These are phyloP conservation scores for Pseudopodoces humilis DNA, from an alignment of 2,113 vertebrate genomes.

Conservation along the genomic window DNA sequence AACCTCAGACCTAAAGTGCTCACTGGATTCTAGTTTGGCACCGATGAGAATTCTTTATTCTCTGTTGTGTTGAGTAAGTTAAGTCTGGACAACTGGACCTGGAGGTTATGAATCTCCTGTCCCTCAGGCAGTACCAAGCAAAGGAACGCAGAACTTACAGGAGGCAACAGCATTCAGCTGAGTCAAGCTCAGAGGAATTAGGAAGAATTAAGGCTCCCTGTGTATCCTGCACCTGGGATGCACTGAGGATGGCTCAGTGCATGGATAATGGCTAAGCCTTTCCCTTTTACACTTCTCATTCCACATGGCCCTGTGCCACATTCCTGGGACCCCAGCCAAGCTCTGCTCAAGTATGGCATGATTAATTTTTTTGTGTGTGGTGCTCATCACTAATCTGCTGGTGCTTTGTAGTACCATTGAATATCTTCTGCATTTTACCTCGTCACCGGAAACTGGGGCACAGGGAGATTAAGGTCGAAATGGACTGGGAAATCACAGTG, in stretches of 20 bases:
- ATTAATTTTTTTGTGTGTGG: neutral
- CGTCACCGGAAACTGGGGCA: neutral
- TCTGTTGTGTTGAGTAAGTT: neutral
- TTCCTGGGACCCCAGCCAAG: neutral
- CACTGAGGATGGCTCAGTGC: neutral
- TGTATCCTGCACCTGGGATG: neutral
- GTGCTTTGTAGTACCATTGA: neutral
- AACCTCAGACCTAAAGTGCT: neutral
- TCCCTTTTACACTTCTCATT: neutral
- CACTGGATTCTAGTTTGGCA: neutral
- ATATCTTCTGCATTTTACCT: neutral
- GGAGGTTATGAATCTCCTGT: neutral
- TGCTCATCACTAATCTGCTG: conserved; percentile 15
- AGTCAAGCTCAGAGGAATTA: neutral
- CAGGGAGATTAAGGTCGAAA: conserved; percentile 37
- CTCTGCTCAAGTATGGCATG: neutral
- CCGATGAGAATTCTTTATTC: neutral
- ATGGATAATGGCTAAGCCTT: neutral
- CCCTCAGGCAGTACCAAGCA: neutral
- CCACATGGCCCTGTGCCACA: neutral
- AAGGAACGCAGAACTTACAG: neutral
- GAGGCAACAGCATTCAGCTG: neutral
- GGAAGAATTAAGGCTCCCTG: neutral
- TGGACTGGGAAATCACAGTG: neutral
- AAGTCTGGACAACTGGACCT: neutral